Evolutionary conservation across 2,797 vertebrate species (phyloP).

Genomic region (Capromys pilorides): DNA sequence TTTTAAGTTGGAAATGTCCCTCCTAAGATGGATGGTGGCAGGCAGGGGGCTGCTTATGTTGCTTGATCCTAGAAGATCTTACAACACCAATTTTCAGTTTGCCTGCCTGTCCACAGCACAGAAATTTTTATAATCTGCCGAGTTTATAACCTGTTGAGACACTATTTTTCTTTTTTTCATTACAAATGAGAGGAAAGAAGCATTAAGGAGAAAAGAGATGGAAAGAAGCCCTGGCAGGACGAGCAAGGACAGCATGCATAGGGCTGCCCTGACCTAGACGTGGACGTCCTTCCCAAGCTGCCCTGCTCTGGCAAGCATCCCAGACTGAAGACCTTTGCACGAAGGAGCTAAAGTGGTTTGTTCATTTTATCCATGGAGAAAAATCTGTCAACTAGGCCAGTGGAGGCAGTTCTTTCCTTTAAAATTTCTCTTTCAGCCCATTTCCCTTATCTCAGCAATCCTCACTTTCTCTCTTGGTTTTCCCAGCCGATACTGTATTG

Average conservation of each 20-base stretch:
- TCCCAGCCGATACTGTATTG: neutral
- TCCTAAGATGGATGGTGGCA: neutral
- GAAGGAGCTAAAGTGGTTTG: neutral
- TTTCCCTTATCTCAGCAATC: neutral
- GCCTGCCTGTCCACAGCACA: neutral
- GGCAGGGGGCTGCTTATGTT: neutral
- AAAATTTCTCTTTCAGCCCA: neutral
- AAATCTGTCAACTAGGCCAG: neutral
- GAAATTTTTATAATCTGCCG: neutral
- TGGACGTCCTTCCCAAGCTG: neutral
- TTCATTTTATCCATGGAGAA: neutral
- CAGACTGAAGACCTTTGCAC: neutral
- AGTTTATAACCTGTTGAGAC: neutral
- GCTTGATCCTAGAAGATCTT: neutral
- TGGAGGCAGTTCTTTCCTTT: neutral
- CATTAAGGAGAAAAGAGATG: neutral
- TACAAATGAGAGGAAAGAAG: neutral
- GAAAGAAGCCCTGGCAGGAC: neutral
- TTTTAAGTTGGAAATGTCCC: neutral
- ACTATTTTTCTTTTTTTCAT: neutral
- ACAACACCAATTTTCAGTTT: neutral
- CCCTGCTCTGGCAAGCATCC: neutral
- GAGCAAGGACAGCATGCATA: neutral
- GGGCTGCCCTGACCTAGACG: neutral
- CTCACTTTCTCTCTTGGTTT: neutral